These are phyloP conservation scores for Colletes latitarsis DNA, from an alignment of 1,140 invertebrate genomes.

Conservation along the genomic window DNA sequence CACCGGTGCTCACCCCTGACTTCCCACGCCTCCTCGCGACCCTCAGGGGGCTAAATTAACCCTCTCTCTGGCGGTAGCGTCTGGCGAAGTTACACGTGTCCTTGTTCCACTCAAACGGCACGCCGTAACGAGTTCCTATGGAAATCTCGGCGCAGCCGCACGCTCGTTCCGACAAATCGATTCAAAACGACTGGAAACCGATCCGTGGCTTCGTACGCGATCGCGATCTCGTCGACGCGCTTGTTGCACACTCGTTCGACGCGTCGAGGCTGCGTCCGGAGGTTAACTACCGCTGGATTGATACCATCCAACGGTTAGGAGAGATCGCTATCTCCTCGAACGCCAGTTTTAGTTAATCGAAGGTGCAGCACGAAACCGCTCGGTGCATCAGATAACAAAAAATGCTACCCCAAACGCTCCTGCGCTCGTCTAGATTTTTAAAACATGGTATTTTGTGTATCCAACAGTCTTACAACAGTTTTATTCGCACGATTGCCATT, in stretches of 20 bases:
- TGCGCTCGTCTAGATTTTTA: not conserved
- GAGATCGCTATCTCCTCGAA: not conserved
- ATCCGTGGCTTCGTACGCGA: slow-evolving; percentile 15
- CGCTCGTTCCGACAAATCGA: slow-evolving; percentile 18
- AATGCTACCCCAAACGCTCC: too few relatives aligned
- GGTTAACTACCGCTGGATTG: too few relatives aligned
- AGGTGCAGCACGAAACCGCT: not conserved
- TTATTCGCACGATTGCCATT: too few relatives aligned
- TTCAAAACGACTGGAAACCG: slow-evolving; percentile 34
- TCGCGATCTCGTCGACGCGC: not conserved
- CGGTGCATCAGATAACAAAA: too few relatives aligned
- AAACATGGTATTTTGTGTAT: too few relatives aligned
- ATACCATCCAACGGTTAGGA: too few relatives aligned
- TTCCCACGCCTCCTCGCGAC: slow-evolving; percentile 58
- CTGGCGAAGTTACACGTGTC: slow-evolving; percentile 47
- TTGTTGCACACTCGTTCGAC: not conserved
- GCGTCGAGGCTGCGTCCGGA: too few relatives aligned
- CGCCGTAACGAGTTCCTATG: slow-evolving; percentile 4
- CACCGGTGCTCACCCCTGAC: slow-evolving; percentile 67
- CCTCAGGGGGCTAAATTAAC: slow-evolving; percentile 66
- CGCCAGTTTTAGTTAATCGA: not conserved
- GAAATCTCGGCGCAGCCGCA: slow-evolving; percentile 5
- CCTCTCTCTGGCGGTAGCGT: slow-evolving; percentile 45
- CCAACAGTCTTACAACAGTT: too few relatives aligned
- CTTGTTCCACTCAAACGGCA: slow-evolving; percentile 26